A percentile compares a stretch with the other conserved stretches of the same genome.
Conservation (phyloP, 2,797 vertebrate genomes). For the Hypotaenidia okinawae region DNA sequence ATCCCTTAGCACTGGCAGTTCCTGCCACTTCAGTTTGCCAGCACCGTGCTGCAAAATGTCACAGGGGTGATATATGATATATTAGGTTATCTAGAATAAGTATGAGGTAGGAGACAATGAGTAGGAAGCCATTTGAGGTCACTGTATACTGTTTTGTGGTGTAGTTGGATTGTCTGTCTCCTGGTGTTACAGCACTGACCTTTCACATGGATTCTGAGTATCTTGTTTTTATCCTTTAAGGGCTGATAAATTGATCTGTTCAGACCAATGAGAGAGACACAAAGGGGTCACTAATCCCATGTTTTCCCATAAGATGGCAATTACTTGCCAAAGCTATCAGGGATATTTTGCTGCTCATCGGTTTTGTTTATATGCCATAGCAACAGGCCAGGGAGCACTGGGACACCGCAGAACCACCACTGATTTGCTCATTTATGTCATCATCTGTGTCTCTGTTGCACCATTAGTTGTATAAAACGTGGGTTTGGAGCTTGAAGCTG, state of each 20-base stretch:
- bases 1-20: background rate
- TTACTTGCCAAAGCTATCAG: conserved; percentile 1
- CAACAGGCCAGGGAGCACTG: background rate
- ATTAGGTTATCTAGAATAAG: background rate
- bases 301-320: conserved; percentile 2
- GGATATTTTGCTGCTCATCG: background rate
- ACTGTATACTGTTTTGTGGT: background rate
- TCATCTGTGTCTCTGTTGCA: background rate
- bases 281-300: background rate
- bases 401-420: background rate
- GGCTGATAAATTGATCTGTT: background rate
- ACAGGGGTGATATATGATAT: background rate
- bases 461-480: background rate
- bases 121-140: background rate
- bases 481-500: background rate
- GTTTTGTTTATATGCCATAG: conserved; percentile 46
- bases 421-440: background rate
- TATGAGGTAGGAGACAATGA: background rate
- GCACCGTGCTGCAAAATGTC: background rate
- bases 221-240: background rate
- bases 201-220: background rate
- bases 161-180: background rate
- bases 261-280: background rate
- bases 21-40: background rate
- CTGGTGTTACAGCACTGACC: background rate